These are phyloP conservation scores for Pollachius pollachius DNA, from an alignment of 2,113 vertebrate genomes.

Conservation along the genomic window DNA sequence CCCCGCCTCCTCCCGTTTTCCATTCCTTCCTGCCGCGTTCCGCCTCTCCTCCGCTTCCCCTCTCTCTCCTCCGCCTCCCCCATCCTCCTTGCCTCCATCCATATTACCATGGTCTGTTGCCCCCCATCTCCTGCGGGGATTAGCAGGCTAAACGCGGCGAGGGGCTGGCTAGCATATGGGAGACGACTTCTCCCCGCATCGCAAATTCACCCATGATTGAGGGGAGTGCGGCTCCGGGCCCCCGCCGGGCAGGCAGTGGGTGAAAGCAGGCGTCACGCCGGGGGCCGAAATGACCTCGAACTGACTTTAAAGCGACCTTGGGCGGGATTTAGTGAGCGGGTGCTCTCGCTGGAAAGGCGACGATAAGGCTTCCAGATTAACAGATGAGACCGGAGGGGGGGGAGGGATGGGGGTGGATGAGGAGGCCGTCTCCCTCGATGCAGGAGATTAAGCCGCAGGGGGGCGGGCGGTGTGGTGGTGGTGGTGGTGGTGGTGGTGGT, in stretches of 20 bases:
- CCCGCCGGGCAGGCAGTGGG: slow-evolving; percentile 65
- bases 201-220: slow-evolving; percentile 76
- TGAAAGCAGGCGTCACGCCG: slow-evolving; percentile 57
- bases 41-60: slow-evolving; percentile 12
- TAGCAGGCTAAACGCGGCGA: slow-evolving; percentile 69
- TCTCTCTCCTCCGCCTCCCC: slow-evolving; percentile 12
- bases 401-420: slow-evolving; percentile 7
- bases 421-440: slow-evolving; percentile 42
- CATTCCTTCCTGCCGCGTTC: too few species aligned
- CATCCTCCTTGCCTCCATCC: slow-evolving; percentile 44
- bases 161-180: slow-evolving; percentile 66
- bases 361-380: slow-evolving; percentile 73
- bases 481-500: too few species aligned
- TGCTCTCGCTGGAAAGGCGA: slow-evolving; percentile 64
- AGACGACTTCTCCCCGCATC: slow-evolving; percentile 43
- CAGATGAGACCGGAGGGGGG: slow-evolving; percentile 50
- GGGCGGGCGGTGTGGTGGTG: too few species aligned
- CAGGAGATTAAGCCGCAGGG: slow-evolving; percentile 48
- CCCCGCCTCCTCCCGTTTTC: neutral
- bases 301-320: slow-evolving; percentile 81
- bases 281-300: slow-evolving; percentile 76
- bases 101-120: slow-evolving; percentile 68
- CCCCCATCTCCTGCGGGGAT: slow-evolving; percentile 69
- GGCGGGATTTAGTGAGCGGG: slow-evolving; percentile 61
- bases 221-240: slow-evolving; percentile 60